Conservation (phyloP, 2,797 vertebrate genomes). For the Squalus acanthias region DNA sequence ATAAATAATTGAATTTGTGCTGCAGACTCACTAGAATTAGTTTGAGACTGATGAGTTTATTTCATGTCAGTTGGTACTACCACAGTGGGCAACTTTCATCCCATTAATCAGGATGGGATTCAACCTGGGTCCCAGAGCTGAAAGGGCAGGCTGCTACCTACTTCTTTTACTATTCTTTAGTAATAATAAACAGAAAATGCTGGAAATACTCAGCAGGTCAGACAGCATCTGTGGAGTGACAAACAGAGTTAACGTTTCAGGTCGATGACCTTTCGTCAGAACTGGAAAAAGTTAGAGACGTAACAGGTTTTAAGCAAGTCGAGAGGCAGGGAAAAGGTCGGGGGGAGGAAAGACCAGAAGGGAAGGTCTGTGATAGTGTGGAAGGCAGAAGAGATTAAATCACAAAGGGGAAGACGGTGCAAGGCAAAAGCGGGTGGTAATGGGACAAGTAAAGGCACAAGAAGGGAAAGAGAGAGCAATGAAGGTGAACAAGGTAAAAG, state of each 20-base stretch:
- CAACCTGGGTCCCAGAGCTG: neutral
- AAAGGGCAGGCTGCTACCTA: neutral
- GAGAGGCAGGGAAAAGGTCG: neutral
- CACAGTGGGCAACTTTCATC: neutral
- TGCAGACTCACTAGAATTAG: no score
- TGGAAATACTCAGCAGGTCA: neutral
- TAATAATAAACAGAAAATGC: neutral
- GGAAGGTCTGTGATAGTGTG: neutral
- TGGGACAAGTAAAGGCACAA: neutral
- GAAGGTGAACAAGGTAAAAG: no score
- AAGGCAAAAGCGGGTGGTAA: neutral
- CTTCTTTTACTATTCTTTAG: neutral
- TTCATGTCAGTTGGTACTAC: neutral
- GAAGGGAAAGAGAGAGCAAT: no score
- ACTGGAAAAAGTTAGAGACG: neutral
- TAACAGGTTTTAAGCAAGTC: neutral
- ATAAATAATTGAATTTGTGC: neutral
- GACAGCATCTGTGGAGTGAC: neutral
- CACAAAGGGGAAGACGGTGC: neutral
- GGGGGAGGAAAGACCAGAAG: neutral
- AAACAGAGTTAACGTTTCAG: neutral
- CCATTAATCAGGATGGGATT: neutral
- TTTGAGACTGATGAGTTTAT: neutral
- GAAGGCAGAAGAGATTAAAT: neutral
- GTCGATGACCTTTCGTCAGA: neutral